These are phyloP conservation scores for Tiphia femorata DNA, from an alignment of 2,888 invertebrate species.

Conservation along the genomic window DNA sequence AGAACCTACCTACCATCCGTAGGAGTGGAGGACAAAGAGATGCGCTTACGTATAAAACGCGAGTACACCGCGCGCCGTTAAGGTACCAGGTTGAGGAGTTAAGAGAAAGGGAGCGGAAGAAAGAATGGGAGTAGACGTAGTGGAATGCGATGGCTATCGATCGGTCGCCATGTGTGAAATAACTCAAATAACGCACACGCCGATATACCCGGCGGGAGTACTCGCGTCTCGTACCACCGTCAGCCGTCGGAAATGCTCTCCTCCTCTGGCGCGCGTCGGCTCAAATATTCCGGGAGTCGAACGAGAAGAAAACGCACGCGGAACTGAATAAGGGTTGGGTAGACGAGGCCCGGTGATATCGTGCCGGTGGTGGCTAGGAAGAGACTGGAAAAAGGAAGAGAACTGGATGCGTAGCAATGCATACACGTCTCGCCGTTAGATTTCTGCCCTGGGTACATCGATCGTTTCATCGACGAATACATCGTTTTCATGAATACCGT, in stretches of 20 bases:
- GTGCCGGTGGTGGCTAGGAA: background rate
- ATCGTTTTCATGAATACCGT: slow-evolving; percentile 54
- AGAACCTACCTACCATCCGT: too few species aligned
- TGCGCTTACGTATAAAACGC: background rate
- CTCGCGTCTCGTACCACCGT: slow-evolving; percentile 11
- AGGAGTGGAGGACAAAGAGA: background rate
- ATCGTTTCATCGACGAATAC: slow-evolving; percentile 45
- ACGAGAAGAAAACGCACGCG: background rate
- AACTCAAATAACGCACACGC: slow-evolving; percentile 46
- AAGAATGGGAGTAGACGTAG: slow-evolving; percentile 25
- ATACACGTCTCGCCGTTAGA: slow-evolving; percentile 1
- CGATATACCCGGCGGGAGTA: slow-evolving; percentile 11
- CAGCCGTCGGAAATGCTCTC: slow-evolving; percentile 24
- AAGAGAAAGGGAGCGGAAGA: slow-evolving; percentile 9
- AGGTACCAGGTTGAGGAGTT: slow-evolving; percentile 1
- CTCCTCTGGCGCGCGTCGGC: background rate
- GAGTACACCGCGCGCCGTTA: slow-evolving; percentile 10
- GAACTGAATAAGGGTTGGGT: background rate
- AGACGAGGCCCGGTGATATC: background rate
- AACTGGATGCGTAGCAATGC: background rate
- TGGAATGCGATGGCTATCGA: slow-evolving; percentile 54
- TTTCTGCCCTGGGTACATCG: slow-evolving; percentile 1
- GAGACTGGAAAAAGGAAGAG: background rate
- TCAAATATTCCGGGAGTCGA: slow-evolving; percentile 20
- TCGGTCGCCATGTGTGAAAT: slow-evolving; percentile 53